Conservation (phyloP, 2,888 invertebrate species). For the Hydriomena furcata region DNA sequence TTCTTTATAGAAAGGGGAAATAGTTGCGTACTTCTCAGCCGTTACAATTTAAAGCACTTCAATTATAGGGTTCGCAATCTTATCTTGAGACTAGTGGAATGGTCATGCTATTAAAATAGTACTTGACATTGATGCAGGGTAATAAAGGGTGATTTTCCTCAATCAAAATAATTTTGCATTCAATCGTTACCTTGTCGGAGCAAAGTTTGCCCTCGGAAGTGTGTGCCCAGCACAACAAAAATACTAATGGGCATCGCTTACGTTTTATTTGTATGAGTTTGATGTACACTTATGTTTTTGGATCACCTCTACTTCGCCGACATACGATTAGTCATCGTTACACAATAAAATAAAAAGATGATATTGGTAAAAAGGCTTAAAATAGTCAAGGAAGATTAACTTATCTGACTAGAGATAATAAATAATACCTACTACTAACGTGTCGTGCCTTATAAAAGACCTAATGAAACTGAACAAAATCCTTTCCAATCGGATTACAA, state of each 20-base stretch:
- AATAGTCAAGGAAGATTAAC: conserved; percentile 8
- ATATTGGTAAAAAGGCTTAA: conserved; percentile 4
- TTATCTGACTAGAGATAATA: conserved; percentile 1
- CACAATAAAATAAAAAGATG: conserved; percentile 2
- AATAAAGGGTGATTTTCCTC: conserved; percentile 52
- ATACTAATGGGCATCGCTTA: conserved; percentile 30
- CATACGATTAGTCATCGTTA: conserved; percentile 23
- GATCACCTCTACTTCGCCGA: conserved; percentile 11
- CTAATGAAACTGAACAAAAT: conserved; percentile 37
- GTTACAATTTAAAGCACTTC: conserved; percentile 27
- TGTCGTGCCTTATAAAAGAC: conserved; percentile 33
- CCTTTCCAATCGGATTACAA: conserved; percentile 59
- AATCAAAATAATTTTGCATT: conserved; percentile 52
- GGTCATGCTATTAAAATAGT: conserved; percentile 29
- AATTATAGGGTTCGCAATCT: conserved; percentile 31
- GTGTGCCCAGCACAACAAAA: conserved; percentile 35
- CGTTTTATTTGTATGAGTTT: conserved; percentile 39
- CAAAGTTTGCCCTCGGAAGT: conserved; percentile 43
- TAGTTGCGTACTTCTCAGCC: conserved; percentile 34
- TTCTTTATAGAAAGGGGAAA: conserved; percentile 55
- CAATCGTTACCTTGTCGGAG: conserved; percentile 42
- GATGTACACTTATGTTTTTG: conserved; percentile 28
- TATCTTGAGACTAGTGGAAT: conserved; percentile 24
- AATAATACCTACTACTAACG: neutral
- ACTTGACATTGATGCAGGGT: conserved; percentile 44